Conservation (phyloP, 2,113 vertebrate species). For the Martes martes region DNA sequence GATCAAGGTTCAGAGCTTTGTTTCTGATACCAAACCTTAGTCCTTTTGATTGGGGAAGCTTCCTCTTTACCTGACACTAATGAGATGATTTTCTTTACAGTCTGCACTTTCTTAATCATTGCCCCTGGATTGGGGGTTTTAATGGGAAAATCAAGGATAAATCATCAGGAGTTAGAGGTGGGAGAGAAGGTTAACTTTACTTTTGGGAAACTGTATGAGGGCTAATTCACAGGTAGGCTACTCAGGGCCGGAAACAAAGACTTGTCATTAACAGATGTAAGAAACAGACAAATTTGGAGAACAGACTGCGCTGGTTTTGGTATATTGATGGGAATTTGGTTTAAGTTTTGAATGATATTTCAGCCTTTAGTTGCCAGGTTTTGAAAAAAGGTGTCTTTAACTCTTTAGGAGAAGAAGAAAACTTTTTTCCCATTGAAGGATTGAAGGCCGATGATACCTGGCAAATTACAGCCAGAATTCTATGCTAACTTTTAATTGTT, state of each 20-base stretch:
- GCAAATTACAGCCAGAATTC: not conserved
- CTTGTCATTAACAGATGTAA: slow-evolving; percentile 22
- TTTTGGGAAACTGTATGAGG: not conserved
- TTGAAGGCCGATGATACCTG: not conserved
- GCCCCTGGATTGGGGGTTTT: slow-evolving; percentile 49
- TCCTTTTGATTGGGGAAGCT: not conserved
- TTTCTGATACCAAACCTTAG: not conserved
- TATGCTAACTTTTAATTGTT: not conserved
- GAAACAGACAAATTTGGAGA: slow-evolving; percentile 31
- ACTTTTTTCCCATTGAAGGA: not conserved
- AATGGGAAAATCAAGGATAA: slow-evolving; percentile 54
- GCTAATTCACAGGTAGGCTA: not conserved
- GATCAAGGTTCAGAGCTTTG: not conserved
- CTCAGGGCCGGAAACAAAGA: not conserved
- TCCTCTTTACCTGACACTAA: slow-evolving; percentile 20
- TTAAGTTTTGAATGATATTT: slow-evolving; percentile 41
- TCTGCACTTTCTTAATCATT: slow-evolving; percentile 30
- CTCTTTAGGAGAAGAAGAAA: not conserved
- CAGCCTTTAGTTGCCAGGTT: not conserved
- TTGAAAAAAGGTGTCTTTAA: not conserved
- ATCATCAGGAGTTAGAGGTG: not conserved
- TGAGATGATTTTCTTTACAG: slow-evolving; percentile 59
- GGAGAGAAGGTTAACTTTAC: slow-evolving; percentile 20
- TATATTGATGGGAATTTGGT: not conserved
- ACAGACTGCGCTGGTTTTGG: not conserved